Base-by-base conservation (phyloP, 2,888 invertebrate genomes). In the Apamea sordens region DNA sequence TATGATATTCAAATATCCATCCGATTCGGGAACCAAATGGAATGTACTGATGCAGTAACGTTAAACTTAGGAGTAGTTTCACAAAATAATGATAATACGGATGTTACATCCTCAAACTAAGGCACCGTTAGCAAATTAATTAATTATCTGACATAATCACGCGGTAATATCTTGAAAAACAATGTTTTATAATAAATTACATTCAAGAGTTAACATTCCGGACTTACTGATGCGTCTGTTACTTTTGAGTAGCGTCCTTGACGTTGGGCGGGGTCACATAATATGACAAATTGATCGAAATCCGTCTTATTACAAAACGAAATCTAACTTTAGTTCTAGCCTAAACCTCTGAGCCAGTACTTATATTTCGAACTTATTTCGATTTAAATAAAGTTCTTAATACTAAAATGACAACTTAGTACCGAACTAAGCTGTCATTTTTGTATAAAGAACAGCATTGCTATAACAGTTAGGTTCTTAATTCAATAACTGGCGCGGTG, bases 21-120 rank as follows among this genome's bases (percentile, higher is more conserved):
- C 93, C 92, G 92, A 93, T 87, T 90, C 91, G 91, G 90, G 92
- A 92, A 92, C 90, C 90, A 91, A 91, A 84, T 94, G 95, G 95
- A 95, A 95, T 95, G 95, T 95, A 92, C 84, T 84, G 81, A 89
- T 75, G 84, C 81, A 80, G 83, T 82, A 79, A 78, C 64, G 63
- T 61, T 69, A 56, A 79, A 86, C 78, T 79, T 85, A 81, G 21
- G 13, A 71, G 47, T 78, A 76, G 11, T 32, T 68, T 61, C 53
- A 41, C 64, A 75, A 64, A 76, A 72, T 71, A 61, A 71, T 28
- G 70, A 70, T 61, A 63, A 47, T 53, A 72, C n/a, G 21, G n/a
- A 87, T 74, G 67, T 53, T 53, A 69, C 36, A 75, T 47, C 63
- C 36, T 76, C 69, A 82, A 83, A 70, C 13, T 76, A 76, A 83